Percentiles rank a stretch among this genome's conserved stretches.
These are phyloP conservation scores for Meriones unguiculatus DNA, from an alignment of 2,113 vertebrate species.

Conservation along the genomic window DNA sequence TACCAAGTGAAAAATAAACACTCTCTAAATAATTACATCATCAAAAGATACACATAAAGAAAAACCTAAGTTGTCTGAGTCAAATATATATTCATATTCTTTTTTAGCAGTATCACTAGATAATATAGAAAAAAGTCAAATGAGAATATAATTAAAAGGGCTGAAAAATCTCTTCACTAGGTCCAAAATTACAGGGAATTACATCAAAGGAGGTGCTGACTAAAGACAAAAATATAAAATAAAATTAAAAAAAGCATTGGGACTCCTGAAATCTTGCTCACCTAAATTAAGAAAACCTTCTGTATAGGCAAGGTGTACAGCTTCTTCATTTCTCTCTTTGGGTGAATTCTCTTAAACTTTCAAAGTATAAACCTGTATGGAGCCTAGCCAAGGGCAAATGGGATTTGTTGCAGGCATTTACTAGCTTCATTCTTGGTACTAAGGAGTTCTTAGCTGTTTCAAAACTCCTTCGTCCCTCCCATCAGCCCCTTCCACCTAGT, in stretches of 20 bases:
- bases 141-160: background rate
- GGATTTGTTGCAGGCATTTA: background rate
- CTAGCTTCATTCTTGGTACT: background rate
- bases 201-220: slow-evolving; percentile 15
- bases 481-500: background rate
- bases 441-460: background rate
- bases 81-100: slow-evolving; percentile 23
- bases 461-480: slow-evolving; percentile 15
- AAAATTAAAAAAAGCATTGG: background rate
- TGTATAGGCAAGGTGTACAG: background rate
- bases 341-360: slow-evolving; percentile 12
- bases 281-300: slow-evolving; percentile 4
- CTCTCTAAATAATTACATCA: background rate
- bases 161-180: slow-evolving; percentile 33
- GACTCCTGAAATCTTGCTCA: slow-evolving; percentile 9
- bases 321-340: background rate
- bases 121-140: slow-evolving; percentile 36
- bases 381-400: background rate
- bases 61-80: slow-evolving; percentile 53
- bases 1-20: slow-evolving; percentile 45
- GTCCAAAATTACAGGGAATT: slow-evolving; percentile 51
- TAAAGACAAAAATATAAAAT: background rate
- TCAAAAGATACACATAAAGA: slow-evolving; percentile 48
- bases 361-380: background rate
- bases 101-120: slow-evolving; percentile 30